Evolutionary conservation across 2,888 invertebrate species (phyloP), one percentile per base, ranked within the genome.

Genomic region (Chydorus sphaericus): DNA sequence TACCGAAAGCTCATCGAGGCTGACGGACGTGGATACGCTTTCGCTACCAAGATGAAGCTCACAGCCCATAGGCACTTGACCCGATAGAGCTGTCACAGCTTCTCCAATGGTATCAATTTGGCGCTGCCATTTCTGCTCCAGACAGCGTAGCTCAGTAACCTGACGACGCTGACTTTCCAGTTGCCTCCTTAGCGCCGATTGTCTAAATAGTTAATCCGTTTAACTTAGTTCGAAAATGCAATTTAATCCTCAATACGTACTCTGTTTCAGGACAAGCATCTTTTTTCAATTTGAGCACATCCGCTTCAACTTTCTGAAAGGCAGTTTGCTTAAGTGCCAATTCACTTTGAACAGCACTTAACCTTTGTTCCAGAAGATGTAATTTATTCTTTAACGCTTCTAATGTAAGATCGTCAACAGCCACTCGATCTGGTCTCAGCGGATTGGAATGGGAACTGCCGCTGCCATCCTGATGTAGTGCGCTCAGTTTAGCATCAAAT

Each of bases 391-490:
- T 79, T 57, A 94, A 71, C 83, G 86, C 86, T 65, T 92, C 92
- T 37, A 89, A 83, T 0, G 93, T 94, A 30, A 92, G 77, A 69
- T 92, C 92, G 70, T 94, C 92, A 1, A 93, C 87, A 0, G 91
- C 88, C 61, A 94, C 69, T 66, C 85, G 83, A 71, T 88, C 88
- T n/a, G 87, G 83, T 64, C 83, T 78, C 52, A 91, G 75, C 69
- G 52, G 52, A 36, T 52, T 52, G 52, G 36, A 26, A 31, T 33
- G 52, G 8, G 16, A 10, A n/a, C n/a, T n/a, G 16, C 20, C 18
- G 36, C 31, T 52, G 23, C 36, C 36, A 31, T 52, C 52, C 26
- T 52, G 52, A 39, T 10, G 8, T 18, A 52, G 37, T 11, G 44
- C 44, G 23, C 33, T 33, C 23, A 55, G 39, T 44, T 53, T 37